phyloP scores from a whole-genome alignment of 2,797 vertebrate species.

The Oceanodroma leucorhoa region DNA sequence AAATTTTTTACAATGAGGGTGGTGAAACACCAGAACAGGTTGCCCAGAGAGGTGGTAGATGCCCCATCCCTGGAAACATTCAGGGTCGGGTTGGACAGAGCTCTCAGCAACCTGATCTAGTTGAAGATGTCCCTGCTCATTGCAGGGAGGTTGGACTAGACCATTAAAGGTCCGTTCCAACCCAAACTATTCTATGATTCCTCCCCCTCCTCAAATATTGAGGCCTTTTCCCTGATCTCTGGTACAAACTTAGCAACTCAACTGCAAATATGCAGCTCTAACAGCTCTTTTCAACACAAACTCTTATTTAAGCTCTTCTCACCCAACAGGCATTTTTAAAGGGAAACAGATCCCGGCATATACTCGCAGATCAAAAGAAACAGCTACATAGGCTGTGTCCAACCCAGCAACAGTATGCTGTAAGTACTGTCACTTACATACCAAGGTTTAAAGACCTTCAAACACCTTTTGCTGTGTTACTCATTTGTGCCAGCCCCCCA shows the following conservation, averaged over 20 bases:
- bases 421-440: background rate
- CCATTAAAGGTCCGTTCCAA: background rate
- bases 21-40: background rate
- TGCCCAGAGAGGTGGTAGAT: background rate
- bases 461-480: background rate
- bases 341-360: background rate
- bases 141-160: background rate
- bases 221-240: background rate
- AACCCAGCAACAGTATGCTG: background rate
- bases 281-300: background rate
- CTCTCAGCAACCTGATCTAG: background rate
- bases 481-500: background rate
- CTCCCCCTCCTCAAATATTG: background rate
- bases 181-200: background rate
- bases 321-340: background rate
- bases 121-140: background rate
- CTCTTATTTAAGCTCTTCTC: background rate
- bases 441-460: background rate
- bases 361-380: background rate
- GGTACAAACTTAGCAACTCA: background rate
- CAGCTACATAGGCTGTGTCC: background rate
- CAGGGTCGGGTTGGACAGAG: background rate
- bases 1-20: background rate
- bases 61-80: background rate
- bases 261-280: background rate